These are phyloP conservation scores for Sebastes hubbsi DNA, from an alignment of 2,797 vertebrate genomes.

Conservation along the genomic window DNA sequence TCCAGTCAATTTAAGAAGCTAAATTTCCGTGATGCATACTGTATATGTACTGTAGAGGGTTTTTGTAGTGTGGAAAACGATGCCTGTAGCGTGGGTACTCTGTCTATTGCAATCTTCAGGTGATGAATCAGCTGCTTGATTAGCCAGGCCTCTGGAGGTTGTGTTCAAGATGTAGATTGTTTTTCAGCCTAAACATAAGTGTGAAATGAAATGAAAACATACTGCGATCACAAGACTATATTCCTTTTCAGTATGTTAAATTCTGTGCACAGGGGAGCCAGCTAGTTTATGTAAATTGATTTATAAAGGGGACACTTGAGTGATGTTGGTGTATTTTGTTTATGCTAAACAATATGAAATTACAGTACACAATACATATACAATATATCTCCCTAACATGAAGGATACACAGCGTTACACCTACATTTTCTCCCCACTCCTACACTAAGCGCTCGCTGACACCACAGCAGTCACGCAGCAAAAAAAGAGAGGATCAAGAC, in stretches of 20 bases:
- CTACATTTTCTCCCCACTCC: too few species aligned
- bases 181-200: background rate
- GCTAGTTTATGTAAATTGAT: background rate
- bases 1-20: background rate
- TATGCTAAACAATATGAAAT: background rate
- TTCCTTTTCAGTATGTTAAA: background rate
- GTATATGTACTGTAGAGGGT: background rate
- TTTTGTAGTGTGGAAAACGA: background rate
- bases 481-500: too few species aligned
- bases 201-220: background rate
- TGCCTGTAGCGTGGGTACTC: background rate
- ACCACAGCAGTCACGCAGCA: too few species aligned
- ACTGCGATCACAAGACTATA: background rate
- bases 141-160: conserved; percentile 1
- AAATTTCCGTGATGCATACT: background rate
- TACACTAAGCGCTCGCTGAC: too few species aligned
- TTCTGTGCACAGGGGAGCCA: background rate
- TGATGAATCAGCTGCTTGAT: conserved; percentile 9
- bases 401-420: too few species aligned
- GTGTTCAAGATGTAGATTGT: conserved; percentile 8
- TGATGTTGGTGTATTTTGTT: background rate
- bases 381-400: background rate
- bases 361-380: background rate
- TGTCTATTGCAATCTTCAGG: background rate
- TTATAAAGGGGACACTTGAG: background rate